A percentile compares a stretch with the other conserved stretches of the same genome.
Conservation (phyloP, 2,797 vertebrate species). For the Onychomys leucogaster region DNA sequence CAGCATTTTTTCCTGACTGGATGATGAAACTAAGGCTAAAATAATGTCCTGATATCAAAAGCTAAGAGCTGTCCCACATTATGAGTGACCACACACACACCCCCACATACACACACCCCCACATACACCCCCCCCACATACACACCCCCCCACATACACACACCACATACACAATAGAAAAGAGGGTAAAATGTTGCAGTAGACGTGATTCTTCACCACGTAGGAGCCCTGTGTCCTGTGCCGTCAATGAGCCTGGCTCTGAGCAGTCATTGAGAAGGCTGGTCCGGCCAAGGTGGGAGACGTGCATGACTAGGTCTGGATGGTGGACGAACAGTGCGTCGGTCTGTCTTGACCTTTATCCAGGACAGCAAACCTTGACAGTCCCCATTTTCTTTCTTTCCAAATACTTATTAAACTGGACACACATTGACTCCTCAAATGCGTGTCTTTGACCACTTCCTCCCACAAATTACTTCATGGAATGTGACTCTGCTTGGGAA, state of each 20-base stretch:
- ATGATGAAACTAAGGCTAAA: not conserved
- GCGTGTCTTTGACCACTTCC: not conserved
- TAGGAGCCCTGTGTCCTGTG: not conserved
- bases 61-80: not conserved
- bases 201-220: not conserved
- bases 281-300: not conserved
- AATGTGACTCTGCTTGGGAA: not conserved
- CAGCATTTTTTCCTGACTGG: slow-evolving; percentile 3
- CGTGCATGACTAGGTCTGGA: not conserved
- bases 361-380: not conserved
- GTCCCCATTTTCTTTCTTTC: not conserved
- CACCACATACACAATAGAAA: not conserved
- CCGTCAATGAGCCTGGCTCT: not conserved
- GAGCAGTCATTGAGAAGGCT: not conserved
- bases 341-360: not conserved
- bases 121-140: too few species aligned
- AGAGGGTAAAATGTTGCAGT: not conserved
- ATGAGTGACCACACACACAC: too few species aligned
- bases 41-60: not conserved
- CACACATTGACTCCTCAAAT: not conserved
- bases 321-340: not conserved
- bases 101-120: not conserved
- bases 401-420: not conserved
- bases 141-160: too few species aligned
- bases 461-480: not conserved